Base-by-base conservation (phyloP, 2,113 vertebrate genomes). In the Camelus dromedarius region DNA sequence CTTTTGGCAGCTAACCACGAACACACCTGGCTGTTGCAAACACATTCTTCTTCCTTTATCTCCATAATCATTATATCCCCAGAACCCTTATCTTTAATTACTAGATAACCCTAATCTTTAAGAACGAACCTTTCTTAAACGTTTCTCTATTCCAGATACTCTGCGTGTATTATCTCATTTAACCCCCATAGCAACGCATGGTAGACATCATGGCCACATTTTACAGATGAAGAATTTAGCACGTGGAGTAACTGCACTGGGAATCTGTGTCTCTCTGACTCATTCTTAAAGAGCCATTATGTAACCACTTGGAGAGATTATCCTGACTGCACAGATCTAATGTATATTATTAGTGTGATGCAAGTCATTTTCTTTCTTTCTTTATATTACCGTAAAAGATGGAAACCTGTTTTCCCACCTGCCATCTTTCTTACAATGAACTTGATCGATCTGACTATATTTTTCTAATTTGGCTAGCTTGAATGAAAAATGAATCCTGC, bases 391-490 rank as follows among this genome's bases (percentile, higher is more conserved):
- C 73, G 8, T 69, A 20, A 66, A 93, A 76, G 19, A 75, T n/a
- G 5, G 32, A 76, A 88, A 80, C 66, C 28, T 69, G 13, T 62
- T 70, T 95, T 92, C 13, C 32, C 28, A 13, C 28, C 79, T 93
- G 52, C 76, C 14, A 46, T 58, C 38, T 96, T 96, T 22, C 38
- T 96, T 75, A 60, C 8, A 66, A 18, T 80, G 58, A 70, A 70
- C 56, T 70, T 56, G 20, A 72, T 62, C 35, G 20, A 72, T 62
- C 35, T 80, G 52, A 87, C 50, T 54, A 5, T 96, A 60, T 50
- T 89, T 89, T 91, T 91, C 60, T 86, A 58, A 93, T 66, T 81
- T 83, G 81, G 38, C 32, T 86, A 58, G 73, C 38, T 28, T 70
- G 50, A 67, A 14, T 81, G 38, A 85, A 89, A 87, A 94, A 70